These are phyloP conservation scores for Sapajus apella DNA, from an alignment of 2,113 vertebrate genomes.

Conservation along the genomic window DNA sequence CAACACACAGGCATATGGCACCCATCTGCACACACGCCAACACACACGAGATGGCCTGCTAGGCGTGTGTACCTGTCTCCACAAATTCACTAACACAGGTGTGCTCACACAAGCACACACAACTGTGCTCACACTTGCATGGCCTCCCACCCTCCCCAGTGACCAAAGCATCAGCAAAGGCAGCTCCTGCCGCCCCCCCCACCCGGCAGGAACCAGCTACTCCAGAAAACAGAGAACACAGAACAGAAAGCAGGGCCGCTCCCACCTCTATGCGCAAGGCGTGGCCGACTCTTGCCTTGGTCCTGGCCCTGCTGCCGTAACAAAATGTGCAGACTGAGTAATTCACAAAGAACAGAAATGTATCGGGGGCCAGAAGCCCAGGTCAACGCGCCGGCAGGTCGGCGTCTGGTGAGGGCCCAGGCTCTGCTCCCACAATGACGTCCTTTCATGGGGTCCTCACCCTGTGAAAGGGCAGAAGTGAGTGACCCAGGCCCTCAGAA, in stretches of 20 bases:
- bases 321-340: neutral
- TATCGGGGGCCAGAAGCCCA: neutral
- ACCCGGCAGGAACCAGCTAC: neutral
- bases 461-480: fast-evolving
- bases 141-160: too few relatives aligned
- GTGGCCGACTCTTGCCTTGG: neutral
- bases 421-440: fast-evolving
- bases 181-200: neutral
- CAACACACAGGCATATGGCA: too few relatives aligned
- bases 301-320: neutral
- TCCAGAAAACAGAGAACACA: neutral
- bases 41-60: neutral
- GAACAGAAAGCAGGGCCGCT: too few relatives aligned
- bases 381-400: fast-evolving
- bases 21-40: neutral
- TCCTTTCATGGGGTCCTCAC: neutral
- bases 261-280: neutral
- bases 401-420: neutral
- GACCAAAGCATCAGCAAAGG: fast-evolving
- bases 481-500: neutral
- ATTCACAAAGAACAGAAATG: too few relatives aligned
- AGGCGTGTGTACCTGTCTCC: fast-evolving
- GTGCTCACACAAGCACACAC: too few relatives aligned
- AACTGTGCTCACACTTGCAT: too few relatives aligned
- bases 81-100: neutral